Percentiles rank a stretch among this genome's conserved stretches.
phyloP scores from a whole-genome alignment of 64 coral and sea anemone genomes.

The Platygyra sinensis region DNA sequence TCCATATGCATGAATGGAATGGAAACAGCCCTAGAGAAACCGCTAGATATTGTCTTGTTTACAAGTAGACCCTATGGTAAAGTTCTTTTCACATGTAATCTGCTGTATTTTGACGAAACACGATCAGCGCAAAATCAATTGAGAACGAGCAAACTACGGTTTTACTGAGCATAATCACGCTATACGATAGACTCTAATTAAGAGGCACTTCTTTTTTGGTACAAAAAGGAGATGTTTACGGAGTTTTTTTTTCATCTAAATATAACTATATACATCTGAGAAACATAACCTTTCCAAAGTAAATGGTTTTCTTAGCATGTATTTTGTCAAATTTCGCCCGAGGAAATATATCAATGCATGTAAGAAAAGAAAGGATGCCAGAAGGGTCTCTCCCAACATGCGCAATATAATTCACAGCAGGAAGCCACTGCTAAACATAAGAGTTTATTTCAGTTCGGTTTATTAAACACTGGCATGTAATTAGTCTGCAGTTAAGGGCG shows the following conservation, averaged over 20 bases:
- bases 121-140: neutral
- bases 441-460: conserved; percentile 7
- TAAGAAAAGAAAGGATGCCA: conserved; percentile 9
- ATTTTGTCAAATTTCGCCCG: neutral
- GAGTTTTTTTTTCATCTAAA: neutral
- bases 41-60: neutral
- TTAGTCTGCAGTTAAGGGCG: neutral
- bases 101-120: too few relatives aligned
- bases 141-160: neutral
- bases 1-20: neutral
- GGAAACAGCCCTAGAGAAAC: neutral
- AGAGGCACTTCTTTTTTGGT: neutral
- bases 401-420: conserved; percentile 35
- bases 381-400: neutral
- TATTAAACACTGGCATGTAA: conserved; percentile 2
- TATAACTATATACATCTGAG: neutral
- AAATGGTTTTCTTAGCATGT: neutral
- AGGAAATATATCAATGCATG: neutral
- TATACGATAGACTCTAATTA: conserved; percentile 13
- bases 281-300: neutral
- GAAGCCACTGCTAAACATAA: neutral
- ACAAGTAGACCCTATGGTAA: too few relatives aligned
- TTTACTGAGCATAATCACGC: neutral
- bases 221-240: neutral
- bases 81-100: too few relatives aligned